Base-by-base conservation (phyloP, 2,888 invertebrate species). In the Yponomeuta malinellus region DNA sequence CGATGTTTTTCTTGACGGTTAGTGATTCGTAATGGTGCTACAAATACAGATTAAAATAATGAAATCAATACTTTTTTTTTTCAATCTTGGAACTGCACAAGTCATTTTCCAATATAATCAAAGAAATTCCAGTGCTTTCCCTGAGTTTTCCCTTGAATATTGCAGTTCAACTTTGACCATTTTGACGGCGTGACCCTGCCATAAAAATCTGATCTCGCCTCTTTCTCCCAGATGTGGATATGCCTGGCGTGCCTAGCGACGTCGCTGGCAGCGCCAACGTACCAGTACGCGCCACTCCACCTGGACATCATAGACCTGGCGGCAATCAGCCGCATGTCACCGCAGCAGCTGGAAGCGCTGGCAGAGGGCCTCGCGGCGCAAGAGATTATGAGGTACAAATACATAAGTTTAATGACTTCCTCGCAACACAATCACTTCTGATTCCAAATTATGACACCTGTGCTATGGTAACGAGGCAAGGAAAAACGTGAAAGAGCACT, bases 281-380 rank as follows among this genome's bases (percentile, higher is more conserved):
- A 85, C 0, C 74, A 77, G 9, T 82, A 83, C 4, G 74, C 76
- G 15, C 80, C 85, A 0, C 76, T 90, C 1, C 80, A 82, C 37
- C 78, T 90, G 73, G 91, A 91, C 78, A 87, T 90, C 75, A 87
- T 92, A 23, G 92, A 93, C 78, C 86, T 92, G 86, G 92, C 92
- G 0, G 92, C 90, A 12, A 91, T 93, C 74, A 91, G 92, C 73
- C 81, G 91, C 64, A 93, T 93, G 93, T 76, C 88, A 0, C 91
- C 92, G 1, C 88, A 89, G 63, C 92, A 93, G 77, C 79, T 93
- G 1, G 93, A 93, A 73, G 76, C 77, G 6, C 78, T 93, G 0
- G 93, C 93, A 43, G 92, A 91, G 73, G 92, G 93, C 0, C 73
- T 93, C 69, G 93, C 93, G 0, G 88, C 87, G 23, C 91, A 91